Base-by-base conservation (phyloP, 2,113 vertebrate genomes). In the Pagrus major region DNA sequence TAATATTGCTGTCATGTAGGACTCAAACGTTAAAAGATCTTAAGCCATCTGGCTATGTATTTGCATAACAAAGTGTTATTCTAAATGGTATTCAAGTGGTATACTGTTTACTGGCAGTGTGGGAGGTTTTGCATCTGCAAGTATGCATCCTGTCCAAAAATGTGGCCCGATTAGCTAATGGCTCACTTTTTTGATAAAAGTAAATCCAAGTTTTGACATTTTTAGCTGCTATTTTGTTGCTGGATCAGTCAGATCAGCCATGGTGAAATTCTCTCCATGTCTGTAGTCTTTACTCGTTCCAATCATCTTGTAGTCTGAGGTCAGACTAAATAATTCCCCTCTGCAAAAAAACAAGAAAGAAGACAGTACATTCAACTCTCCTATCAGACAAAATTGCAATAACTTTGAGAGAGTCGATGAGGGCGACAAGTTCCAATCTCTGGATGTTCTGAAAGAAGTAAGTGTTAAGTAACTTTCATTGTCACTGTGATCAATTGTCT, bases 31-130 rank as follows among this genome's bases (percentile, higher is more conserved):
- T 56, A 54, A 69, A 81, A 86, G 76, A 86, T 81, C 60, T 78
- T 35, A 76, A 79, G 74, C 64, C 71, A 90, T 80, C 86, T 88
- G 75, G 52, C 21, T 18, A 67, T 37, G 39, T n/a, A 78, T 87
- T 78, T 87, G 69, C 76, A 77, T 80, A 52, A 80, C 76, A 81
- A 76, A 76, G 61, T 35, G 66, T 67, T 64, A 39, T 76, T 74
- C 71, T 77, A 72, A 74, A 80, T 56, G 39, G 33, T 58, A 37
- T 78, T 84, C 73, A 67, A 81, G 68, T 76, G 60, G 35, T 67
- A 46, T 49, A n/a, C 61, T 80, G 67, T 80, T 88, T 78, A 35
- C 59, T 60, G 42, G 39, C 59, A 71, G 60, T 27, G 63, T 25
- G 61, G 49, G 44, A 15, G 58, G 25, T 51, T 78, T 44, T 55